phyloP scores from a whole-genome alignment of 2,113 vertebrate species.

The Malurus cyaneus region DNA sequence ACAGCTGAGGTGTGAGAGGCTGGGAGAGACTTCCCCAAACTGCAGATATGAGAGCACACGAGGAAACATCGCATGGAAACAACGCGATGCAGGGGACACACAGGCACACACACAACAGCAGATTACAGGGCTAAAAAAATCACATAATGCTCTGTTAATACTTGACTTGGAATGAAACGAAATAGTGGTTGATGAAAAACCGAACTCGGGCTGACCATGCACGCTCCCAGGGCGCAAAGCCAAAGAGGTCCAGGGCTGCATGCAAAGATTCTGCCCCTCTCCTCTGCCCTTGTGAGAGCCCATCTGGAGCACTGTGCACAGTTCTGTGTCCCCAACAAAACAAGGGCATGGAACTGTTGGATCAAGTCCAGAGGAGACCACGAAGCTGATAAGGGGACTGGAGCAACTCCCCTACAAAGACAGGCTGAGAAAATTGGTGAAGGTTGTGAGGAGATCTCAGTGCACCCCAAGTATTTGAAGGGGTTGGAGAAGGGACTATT shows the following conservation, averaged over 20 bases:
- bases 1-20: not conserved
- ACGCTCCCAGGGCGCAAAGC: no score
- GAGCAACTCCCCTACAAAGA: not conserved
- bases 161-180: no score
- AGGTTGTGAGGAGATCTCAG: not conserved
- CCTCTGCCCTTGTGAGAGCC: not conserved
- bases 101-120: not conserved
- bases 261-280: not conserved
- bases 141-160: accelerated
- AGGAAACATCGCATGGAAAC: accelerated
- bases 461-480: not conserved
- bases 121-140: not conserved
- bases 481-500: not conserved
- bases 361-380: not conserved
- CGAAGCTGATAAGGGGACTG: not conserved
- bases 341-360: accelerated
- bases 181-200: not conserved
- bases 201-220: accelerated
- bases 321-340: accelerated
- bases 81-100: accelerated
- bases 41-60: not conserved
- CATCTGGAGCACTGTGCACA: accelerated
- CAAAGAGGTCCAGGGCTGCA: not conserved
- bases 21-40: no score
- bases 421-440: not conserved